These are phyloP conservation scores for Zaprionus camerounensis DNA, from an alignment of 1,140 invertebrate species.

Conservation along the genomic window DNA sequence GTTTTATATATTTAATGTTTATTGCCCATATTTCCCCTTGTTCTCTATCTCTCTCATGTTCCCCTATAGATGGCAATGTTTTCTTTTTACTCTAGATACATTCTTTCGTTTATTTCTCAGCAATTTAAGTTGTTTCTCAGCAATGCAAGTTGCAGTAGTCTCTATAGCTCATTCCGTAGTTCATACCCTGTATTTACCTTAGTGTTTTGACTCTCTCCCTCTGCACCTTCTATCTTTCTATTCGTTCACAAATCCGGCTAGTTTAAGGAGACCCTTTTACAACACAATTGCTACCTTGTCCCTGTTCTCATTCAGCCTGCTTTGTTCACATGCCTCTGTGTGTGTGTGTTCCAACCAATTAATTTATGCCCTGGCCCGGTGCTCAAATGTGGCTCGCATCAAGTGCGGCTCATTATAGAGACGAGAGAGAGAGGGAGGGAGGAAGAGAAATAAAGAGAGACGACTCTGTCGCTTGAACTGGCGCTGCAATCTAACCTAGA, in stretches of 20 bases:
- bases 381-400: slow-evolving; percentile 47
- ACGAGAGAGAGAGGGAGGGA: slow-evolving; percentile 21
- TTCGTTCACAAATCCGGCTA: background rate
- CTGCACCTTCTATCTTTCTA: background rate
- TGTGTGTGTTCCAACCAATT: slow-evolving; percentile 48
- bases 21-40: too few relatives aligned
- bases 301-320: slow-evolving; percentile 39
- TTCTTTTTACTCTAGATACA: background rate
- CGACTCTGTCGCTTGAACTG: slow-evolving; percentile 15
- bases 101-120: background rate
- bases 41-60: too few relatives aligned
- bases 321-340: slow-evolving; percentile 5
- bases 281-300: slow-evolving; percentile 40
- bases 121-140: background rate
- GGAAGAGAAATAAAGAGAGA: slow-evolving; percentile 11
- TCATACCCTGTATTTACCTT: too few relatives aligned
- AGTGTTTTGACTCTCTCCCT: background rate
- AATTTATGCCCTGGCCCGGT: slow-evolving; percentile 48
- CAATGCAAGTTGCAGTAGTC: background rate
- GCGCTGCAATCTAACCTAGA: slow-evolving; percentile 54
- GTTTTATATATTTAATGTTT: too few relatives aligned
- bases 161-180: too few relatives aligned
- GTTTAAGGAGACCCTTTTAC: slow-evolving; percentile 20
- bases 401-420: slow-evolving; percentile 51
- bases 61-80: too few relatives aligned